Base-by-base conservation (phyloP, 2,888 invertebrate genomes). In the Drosophila mimica region DNA sequence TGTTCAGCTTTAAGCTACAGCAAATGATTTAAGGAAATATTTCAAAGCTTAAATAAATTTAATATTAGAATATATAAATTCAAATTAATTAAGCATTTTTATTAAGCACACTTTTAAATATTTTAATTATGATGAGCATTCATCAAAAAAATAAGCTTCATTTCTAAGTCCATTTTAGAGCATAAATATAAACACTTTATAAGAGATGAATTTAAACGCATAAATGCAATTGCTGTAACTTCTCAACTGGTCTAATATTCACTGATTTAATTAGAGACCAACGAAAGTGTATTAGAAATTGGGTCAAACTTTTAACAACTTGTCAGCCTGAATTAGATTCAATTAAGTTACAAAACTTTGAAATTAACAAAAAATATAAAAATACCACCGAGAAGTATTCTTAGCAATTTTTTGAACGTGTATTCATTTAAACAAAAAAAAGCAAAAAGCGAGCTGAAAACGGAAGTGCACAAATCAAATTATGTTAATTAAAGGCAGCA, bases 401-500 rank as follows among this genome's bases (percentile, higher is more conserved):
- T 88, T 70, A 70, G 62, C 49, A 65, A 69, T 76, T 79, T 72
- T 54, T 74, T 1, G 20, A 46, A 8, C 28, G 59, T 62, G 51
- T 59, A 81, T 62, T 70, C 30, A 87, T 78, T 83, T 78, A 68
- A 76, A 72, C 65, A 67, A 30, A 69, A 36, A 67, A 31, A 72
- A 60, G 13, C 20, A 46, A 46, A 20, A 46, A 15, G 53, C 48
- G 15, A 62, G 48, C 20, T 48, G 51, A 48, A 72, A 59, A 33
- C 64, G 68, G 62, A 75, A 48, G 57, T 63, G 62, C 60, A 70
- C 63, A 76, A 69, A 80, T 77, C 72, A 80, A 85, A 85, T 90
- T 85, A 88, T 86, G 88, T 69, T 88, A 90, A 85, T 85, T 88
- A 85, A 85, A 82, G 68, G 86, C 11, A n/a, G 13, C 13, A 28